Evolutionary conservation across 2,797 vertebrate genomes (phyloP).

Genomic region (Synaphobranchus kaupii): DNA sequence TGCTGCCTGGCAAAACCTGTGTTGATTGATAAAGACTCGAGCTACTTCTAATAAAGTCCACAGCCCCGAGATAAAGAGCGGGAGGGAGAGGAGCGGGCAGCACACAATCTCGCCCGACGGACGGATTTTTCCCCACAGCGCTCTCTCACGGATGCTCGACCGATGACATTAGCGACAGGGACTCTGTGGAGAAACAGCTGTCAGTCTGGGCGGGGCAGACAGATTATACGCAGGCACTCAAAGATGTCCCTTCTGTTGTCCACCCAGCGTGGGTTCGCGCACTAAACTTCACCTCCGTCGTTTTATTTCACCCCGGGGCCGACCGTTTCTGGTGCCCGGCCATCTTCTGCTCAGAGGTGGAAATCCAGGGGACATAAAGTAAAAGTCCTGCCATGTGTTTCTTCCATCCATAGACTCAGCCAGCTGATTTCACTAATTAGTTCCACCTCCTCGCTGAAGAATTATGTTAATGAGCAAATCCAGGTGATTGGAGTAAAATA

Average conservation of each 20-base stretch:
- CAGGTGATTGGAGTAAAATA: too few species aligned
- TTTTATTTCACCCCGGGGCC: neutral
- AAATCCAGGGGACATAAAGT: too few species aligned
- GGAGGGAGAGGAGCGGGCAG: neutral
- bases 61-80: neutral
- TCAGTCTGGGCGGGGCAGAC: neutral
- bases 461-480: too few species aligned
- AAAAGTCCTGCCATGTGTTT: too few species aligned
- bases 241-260: neutral
- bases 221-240: neutral
- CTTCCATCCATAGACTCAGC: too few species aligned
- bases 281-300: neutral
- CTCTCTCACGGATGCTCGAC: neutral
- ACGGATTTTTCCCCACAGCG: neutral
- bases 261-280: neutral
- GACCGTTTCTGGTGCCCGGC: too few species aligned
- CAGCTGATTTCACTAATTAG: too few species aligned
- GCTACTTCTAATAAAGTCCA: neutral
- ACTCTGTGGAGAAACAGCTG: conserved; percentile 4
- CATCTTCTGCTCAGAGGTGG: too few species aligned
- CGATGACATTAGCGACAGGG: neutral
- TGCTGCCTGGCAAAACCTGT: neutral
- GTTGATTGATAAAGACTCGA: neutral
- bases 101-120: neutral
- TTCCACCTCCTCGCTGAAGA: too few species aligned